These are phyloP conservation scores for Spodoptera exigua DNA, from an alignment of 2,888 invertebrate genomes.

Conservation along the genomic window DNA sequence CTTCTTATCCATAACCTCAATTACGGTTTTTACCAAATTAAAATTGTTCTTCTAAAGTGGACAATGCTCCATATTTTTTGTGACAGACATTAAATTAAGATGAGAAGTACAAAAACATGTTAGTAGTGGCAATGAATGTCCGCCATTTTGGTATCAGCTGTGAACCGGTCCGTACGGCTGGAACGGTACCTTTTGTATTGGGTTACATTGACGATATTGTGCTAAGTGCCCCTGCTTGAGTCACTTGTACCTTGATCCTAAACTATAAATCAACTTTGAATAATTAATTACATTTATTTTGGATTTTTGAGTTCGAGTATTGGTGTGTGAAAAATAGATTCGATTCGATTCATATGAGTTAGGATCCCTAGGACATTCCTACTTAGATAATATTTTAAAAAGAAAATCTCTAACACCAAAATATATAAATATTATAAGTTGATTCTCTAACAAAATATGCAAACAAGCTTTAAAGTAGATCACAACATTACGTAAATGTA, in stretches of 20 bases:
- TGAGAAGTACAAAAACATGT: constrained; percentile 49
- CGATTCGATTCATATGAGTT: no score
- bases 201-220: constrained; percentile 45
- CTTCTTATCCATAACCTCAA: constrained; percentile 8
- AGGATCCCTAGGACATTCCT: no score
- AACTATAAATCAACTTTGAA: constrained; percentile 1
- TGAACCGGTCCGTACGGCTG: constrained; percentile 50
- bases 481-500: constrained; percentile 35
- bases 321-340: no score
- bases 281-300: neutral
- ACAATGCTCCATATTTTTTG: constrained; percentile 49
- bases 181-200: constrained; percentile 65
- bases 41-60: constrained; percentile 18
- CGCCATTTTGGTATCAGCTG: constrained; percentile 60
- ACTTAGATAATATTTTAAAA: no score
- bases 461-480: constrained; percentile 7
- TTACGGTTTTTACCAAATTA: constrained; percentile 24
- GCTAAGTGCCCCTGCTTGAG: constrained; percentile 15
- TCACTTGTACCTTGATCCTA: neutral
- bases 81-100: constrained; percentile 48
- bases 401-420: no score
- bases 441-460: neutral
- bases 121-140: constrained; percentile 53
- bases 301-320: no score
- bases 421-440: no score